A percentile compares a stretch with the other conserved stretches of the same genome.
Evolutionary conservation across 2,797 vertebrate genomes (phyloP).

Genomic region (Girardinus metallicus): DNA sequence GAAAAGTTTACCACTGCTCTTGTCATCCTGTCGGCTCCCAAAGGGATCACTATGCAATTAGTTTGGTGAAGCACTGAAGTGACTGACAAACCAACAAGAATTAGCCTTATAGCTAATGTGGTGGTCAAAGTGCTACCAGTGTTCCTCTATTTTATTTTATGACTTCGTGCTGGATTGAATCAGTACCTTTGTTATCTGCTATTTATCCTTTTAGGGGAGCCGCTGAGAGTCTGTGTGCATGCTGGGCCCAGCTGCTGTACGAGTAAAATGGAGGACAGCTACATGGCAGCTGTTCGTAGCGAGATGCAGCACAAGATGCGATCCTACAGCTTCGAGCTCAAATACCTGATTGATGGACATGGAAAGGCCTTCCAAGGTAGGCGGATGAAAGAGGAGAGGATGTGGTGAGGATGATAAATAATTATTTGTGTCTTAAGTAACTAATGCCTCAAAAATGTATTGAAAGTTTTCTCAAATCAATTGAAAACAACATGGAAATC

Average conservation of each 20-base stretch:
- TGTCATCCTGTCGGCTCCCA: constrained; percentile 40
- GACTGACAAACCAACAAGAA: neutral
- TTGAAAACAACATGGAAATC: neutral
- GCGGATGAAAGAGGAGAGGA: neutral
- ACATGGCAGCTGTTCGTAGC: constrained; percentile 87
- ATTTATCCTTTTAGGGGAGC: constrained; percentile 71
- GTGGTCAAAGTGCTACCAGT: neutral
- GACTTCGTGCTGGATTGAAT: neutral
- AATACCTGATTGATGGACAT: constrained; percentile 88
- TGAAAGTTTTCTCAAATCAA: neutral
- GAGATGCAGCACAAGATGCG: constrained; percentile 89
- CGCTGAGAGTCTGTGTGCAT: constrained; percentile 87
- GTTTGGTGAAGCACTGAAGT: constrained; percentile 18
- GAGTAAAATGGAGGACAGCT: constrained; percentile 91
- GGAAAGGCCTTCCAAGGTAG: constrained; percentile 83
- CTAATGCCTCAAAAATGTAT: neutral
- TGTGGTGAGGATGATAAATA: neutral
- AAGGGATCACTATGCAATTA: constrained; percentile 26
- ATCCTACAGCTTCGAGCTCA: constrained; percentile 90
- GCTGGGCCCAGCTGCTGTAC: constrained; percentile 88
- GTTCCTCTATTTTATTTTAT: neutral
- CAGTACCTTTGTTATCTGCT: neutral
- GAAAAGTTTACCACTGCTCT: constrained; percentile 27
- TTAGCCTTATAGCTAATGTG: neutral
- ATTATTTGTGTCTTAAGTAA: neutral